Conservation (phyloP, 2,113 vertebrate genomes). For the Chionomys nivalis region DNA sequence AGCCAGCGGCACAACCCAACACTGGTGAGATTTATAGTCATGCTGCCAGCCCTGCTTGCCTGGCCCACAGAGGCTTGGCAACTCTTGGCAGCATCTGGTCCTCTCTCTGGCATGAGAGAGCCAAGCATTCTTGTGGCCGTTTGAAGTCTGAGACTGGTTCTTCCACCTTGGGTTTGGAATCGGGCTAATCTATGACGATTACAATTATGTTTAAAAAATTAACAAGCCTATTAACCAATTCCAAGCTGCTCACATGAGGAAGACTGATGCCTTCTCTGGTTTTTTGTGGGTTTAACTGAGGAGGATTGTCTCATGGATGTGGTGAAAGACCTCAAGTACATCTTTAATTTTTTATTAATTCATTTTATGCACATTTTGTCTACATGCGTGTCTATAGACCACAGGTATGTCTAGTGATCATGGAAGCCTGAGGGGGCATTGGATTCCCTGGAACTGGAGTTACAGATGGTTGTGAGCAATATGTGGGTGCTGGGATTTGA, state of each 20-base stretch:
- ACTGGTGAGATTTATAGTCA: conserved; percentile 34
- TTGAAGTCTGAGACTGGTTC: neutral
- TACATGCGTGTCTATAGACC: neutral
- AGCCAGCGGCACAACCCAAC: neutral
- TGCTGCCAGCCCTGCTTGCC: rapidly evolving
- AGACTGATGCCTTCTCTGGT: neutral
- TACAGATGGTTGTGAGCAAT: neutral
- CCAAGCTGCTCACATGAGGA: neutral
- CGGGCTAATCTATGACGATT: neutral
- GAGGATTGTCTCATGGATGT: neutral
- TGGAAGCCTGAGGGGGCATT: neutral
- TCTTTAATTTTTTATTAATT: neutral
- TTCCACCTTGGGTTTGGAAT: neutral
- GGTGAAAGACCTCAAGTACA: neutral
- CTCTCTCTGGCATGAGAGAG: neutral
- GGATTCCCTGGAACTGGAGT: neutral
- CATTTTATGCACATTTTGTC: neutral
- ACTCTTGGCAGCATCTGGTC: neutral
- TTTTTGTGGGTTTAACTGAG: neutral
- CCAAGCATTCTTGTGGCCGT: neutral
- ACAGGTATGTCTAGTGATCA: neutral
- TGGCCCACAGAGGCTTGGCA: rapidly evolving
- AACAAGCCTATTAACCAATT: neutral
- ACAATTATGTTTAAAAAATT: neutral
- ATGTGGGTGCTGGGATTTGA: neutral